Base-by-base conservation (phyloP, 2,888 invertebrate species). In the Linnaemya vulpina region DNA sequence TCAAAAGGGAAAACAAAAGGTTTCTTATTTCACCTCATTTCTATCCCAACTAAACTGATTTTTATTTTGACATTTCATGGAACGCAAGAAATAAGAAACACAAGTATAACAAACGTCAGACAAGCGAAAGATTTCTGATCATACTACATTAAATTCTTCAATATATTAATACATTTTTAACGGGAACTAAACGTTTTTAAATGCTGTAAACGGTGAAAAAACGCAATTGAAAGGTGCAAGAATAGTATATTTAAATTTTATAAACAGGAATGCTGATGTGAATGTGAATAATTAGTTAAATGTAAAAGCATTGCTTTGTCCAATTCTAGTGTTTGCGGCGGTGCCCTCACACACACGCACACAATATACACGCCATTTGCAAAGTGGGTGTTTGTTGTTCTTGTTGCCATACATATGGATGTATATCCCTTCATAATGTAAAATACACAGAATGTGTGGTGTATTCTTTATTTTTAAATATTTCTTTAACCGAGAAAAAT, bases 31-130 rank as follows among this genome's bases (percentile, higher is more conserved):
- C 85, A 85, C 85, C 85, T 22, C 82, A 81, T 43, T 71, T 62
- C 78, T 11, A 49, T 55, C 60, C 71, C 70, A 71, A 71, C 51
- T 63, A 65, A 81, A 82, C 77, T 82, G 78, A 78, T 78, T 85
- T 77, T 51, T 85, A 67, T 75, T 78, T 75, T 85, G 85, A 85
- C 85, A 85, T 35, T 49, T 68, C n/a, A 60, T 58, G 83, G 75
- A 82, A 84, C 74, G 46, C 53, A 80, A 82, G 49, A 74, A 43
- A 67, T 3, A 53, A 10, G 83, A 78, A 88, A 86, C 87, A 84
- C 63, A 88, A 87, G 73, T 85, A 76, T 81, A 82, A 68, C 63
- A 84, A 87, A 86, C 83, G 86, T 87, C 86, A 87, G 82, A 79
- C 77, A 68, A 80, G 60, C 74, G 30, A 82, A 74, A 70, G 63